Evolutionary conservation across 2,888 invertebrate genomes (phyloP).

Genomic region (Hoplodrina ambigua): DNA sequence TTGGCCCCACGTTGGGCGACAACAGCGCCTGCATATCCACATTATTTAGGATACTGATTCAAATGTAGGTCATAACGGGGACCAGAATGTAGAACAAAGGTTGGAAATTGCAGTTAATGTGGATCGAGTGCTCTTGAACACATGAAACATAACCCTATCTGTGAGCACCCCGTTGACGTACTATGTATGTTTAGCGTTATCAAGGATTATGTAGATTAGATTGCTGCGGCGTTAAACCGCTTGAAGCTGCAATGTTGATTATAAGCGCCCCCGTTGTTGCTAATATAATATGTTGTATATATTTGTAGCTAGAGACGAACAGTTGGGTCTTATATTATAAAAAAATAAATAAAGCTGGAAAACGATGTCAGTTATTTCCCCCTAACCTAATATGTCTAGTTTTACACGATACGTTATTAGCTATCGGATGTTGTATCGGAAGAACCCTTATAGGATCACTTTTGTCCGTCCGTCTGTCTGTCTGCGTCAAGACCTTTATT

Average conservation of each 20-base stretch:
- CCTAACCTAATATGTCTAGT: not conserved
- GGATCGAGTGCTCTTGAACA: slow-evolving; percentile 55
- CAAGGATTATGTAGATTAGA: slow-evolving; percentile 56
- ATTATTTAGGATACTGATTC: not conserved
- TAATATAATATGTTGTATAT: not conserved
- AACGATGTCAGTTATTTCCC: not conserved
- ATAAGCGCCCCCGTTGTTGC: slow-evolving; percentile 39
- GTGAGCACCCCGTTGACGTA: slow-evolving; percentile 41
- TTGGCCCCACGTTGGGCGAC: slow-evolving; percentile 50
- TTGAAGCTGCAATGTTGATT: slow-evolving; percentile 18
- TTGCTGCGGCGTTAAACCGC: slow-evolving; percentile 47
- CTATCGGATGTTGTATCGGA: too few relatives aligned
- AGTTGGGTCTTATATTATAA: not conserved
- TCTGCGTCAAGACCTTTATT: too few relatives aligned
- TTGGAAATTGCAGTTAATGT: slow-evolving; percentile 16
- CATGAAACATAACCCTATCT: slow-evolving; percentile 54
- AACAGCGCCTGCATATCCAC: not conserved
- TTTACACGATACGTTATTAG: too few relatives aligned
- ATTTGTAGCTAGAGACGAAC: not conserved
- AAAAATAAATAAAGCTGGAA: slow-evolving; percentile 11
- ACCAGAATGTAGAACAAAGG: slow-evolving; percentile 22
- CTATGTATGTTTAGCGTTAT: slow-evolving; percentile 49
- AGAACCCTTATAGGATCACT: too few relatives aligned
- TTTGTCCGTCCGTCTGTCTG: too few relatives aligned
- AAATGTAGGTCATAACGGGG: slow-evolving; percentile 13